Base-by-base conservation (phyloP, 1,140 invertebrate species). In the Triops cancriformis region DNA sequence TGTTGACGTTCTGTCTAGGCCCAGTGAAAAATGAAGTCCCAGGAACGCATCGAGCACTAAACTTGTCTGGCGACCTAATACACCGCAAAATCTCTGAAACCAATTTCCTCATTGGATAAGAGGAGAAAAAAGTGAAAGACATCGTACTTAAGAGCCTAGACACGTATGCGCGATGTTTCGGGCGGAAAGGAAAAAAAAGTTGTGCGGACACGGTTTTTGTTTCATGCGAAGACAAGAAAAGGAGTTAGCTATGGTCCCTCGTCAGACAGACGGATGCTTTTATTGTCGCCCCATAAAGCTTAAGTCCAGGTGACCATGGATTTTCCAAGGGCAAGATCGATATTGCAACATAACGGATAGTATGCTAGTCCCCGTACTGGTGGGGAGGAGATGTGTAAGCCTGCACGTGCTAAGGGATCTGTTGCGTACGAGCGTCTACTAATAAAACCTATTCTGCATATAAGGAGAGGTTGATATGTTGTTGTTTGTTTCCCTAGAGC, bases 261-360 rank as follows among this genome's bases (percentile, higher is more conserved):
- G 51, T 12, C 10, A 64, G 51, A 64, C 51, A 64, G 9, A 18
- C 51, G 51, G 51, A 64, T 64, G 51, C 14, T 64, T 64, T 64
- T 64, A 64, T 64, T 14, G 51, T 64, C 51, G 51, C 51, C 23
- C 31, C 51, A 14, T 64, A 18, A 64, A 64, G 51, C 51, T 64
- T 23, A 45, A 45, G 51, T 64, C 51, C 51, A 64, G 51, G 51
- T 64, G 51, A 64, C 51, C 51, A 64, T n/a, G 51, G 51, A 23
- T 64, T 64, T 64, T 14, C 14, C 51, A 64, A 64, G 18, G 23
- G 51, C 51, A 23, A 64, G 9, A 64, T 64, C 51, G 51, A 64
- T 64, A 64, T 64, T 64, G 51, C 51, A 18, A 64, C 23, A 23
- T 23, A 18, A 64, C 23, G 14, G 51, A 23, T 64, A 23, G n/a